Evolutionary conservation across 2,113 vertebrate genomes (phyloP).

Genomic region (Paradisaea rubra): DNA sequence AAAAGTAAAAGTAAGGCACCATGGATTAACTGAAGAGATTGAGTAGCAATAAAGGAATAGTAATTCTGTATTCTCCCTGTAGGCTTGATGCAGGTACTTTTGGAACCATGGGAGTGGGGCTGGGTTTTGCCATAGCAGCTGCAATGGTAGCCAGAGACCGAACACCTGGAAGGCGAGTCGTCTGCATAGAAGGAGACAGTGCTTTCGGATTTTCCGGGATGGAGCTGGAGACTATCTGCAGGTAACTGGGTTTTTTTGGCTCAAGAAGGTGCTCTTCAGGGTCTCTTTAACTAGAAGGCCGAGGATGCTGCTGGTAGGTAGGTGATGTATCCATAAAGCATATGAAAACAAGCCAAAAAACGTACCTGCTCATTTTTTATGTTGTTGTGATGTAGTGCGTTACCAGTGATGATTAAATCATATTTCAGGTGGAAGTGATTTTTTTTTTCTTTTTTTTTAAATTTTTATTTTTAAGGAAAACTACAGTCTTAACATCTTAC

Average conservation of each 20-base stretch:
- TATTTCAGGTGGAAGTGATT: not conserved
- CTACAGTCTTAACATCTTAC: not conserved
- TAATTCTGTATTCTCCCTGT: not conserved
- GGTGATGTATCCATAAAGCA: not conserved
- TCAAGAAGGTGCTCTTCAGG: not conserved
- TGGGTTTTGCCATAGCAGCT: constrained; percentile 92
- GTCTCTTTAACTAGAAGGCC: not conserved
- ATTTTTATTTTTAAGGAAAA: not conserved
- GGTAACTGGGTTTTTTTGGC: constrained; percentile 61
- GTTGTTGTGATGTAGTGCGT: not conserved
- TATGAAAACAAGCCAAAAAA: not conserved
- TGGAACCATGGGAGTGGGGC: constrained; percentile 94
- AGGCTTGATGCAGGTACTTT: constrained; percentile 97
- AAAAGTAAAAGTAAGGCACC: not conserved
- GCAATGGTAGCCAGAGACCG: constrained; percentile 77
- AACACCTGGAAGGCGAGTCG: constrained; percentile 66
- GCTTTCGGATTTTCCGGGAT: constrained; percentile 98
- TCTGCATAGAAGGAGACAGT: constrained; percentile 95
- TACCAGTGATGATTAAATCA: not conserved
- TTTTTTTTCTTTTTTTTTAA: not conserved
- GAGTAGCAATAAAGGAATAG: not conserved
- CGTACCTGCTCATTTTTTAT: not conserved
- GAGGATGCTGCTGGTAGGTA: not conserved
- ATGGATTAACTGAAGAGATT: not conserved
- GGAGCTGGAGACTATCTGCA: constrained; percentile 96